phyloP scores from a whole-genome alignment of 2,888 invertebrate species.

The Anorthoa munda region DNA sequence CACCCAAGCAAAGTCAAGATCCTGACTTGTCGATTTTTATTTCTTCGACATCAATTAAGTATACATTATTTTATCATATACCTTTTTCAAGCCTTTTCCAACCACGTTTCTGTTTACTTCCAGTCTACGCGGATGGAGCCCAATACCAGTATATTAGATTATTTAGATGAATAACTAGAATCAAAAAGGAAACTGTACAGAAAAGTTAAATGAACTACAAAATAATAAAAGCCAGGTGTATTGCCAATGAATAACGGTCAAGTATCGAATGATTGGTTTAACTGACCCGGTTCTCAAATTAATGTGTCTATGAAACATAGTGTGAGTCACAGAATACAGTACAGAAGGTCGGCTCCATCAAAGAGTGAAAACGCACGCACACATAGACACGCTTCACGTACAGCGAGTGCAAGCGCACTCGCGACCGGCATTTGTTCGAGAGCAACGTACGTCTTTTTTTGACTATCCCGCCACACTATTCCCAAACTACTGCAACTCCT shows the following conservation, averaged over 20 bases:
- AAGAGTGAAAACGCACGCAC: not conserved
- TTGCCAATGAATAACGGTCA: conserved; percentile 57
- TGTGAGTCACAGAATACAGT: not conserved
- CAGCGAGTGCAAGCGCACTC: not conserved
- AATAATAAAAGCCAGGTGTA: conserved; percentile 29
- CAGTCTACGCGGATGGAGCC: too few species aligned
- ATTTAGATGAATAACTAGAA: too few species aligned
- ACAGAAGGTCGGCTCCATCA: conserved; percentile 14
- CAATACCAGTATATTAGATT: too few species aligned
- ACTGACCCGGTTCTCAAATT: conserved; percentile 64
- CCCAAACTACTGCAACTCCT: too few species aligned
- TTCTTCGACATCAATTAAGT: too few species aligned
- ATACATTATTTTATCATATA: too few species aligned
- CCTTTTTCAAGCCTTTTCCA: too few species aligned
- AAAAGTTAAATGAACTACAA: conserved; percentile 25
- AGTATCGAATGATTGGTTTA: conserved; percentile 57
- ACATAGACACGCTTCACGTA: not conserved
- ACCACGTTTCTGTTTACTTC: too few species aligned
- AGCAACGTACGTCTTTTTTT: not conserved
- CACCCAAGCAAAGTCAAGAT: too few species aligned
- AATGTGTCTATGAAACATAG: conserved; percentile 52
- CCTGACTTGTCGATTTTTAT: too few species aligned
- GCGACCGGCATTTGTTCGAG: not conserved
- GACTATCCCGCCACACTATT: too few species aligned
- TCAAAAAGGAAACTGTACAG: not conserved